Percentiles rank a stretch among this genome's conserved stretches.
phyloP scores from a whole-genome alignment of 2,797 vertebrate genomes.

The Gobionotothen gibberifrons region DNA sequence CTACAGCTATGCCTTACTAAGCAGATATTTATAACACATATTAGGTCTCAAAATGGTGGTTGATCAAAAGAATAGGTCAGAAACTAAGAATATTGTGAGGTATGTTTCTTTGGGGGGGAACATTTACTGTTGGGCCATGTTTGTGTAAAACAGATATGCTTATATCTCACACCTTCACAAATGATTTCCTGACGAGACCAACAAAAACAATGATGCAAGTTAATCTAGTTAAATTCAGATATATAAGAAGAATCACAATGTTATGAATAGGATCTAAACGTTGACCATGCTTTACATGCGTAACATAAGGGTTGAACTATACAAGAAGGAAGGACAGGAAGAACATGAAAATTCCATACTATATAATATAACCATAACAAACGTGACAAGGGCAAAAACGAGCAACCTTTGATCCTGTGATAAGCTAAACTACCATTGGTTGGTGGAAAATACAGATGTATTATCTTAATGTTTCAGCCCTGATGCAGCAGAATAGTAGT shows the following conservation, averaged over 20 bases:
- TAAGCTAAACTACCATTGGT: not conserved
- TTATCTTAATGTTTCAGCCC: constrained; percentile 31
- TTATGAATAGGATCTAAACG: not conserved
- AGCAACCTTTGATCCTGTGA: constrained; percentile 6
- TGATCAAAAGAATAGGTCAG: not conserved
- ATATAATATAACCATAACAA: constrained; percentile 8
- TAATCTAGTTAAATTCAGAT: not conserved
- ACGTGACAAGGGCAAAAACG: not conserved
- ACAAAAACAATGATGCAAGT: not conserved
- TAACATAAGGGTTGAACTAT: not conserved
- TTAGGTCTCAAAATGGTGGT: not conserved
- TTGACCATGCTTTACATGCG: not conserved
- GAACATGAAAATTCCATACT: not conserved
- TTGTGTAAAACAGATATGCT: not conserved
- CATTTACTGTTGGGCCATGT: not conserved
- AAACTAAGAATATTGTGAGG: not conserved
- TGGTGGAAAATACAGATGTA: constrained; percentile 27
- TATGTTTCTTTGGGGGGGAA: not conserved
- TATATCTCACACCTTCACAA: not conserved
- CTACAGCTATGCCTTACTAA: constrained; percentile 1
- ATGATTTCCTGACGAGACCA: too few species aligned
- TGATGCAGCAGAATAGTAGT: constrained; percentile 50
- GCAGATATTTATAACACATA: not conserved
- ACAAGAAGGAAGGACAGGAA: not conserved
- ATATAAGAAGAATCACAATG: not conserved